Conservation (phyloP, 2,797 vertebrate genomes). For the Delichon dasypus region DNA sequence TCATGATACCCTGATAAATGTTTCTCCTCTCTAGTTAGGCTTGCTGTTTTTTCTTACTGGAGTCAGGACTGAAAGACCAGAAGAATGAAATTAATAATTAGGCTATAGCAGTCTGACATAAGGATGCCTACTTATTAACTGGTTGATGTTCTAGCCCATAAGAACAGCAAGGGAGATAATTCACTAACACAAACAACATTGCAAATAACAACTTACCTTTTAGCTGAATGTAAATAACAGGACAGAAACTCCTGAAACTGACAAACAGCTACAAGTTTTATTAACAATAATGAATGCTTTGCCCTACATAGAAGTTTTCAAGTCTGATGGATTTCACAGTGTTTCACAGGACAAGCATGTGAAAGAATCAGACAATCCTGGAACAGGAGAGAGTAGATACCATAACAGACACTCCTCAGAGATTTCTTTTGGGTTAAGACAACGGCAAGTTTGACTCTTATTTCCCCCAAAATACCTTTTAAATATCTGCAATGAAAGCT, state of each 20-base stretch:
- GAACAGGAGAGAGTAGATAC: background rate
- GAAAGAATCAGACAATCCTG: background rate
- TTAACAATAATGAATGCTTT: slow-evolving; percentile 17
- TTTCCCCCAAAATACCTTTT: background rate
- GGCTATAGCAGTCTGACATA: background rate
- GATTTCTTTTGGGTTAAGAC: background rate
- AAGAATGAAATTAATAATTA: background rate
- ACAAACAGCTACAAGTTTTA: background rate
- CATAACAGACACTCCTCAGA: background rate
- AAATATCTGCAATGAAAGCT: background rate
- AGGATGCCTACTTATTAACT: background rate
- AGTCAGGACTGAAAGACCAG: background rate
- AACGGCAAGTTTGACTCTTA: background rate
- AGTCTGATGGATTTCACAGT: background rate
- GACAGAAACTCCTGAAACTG: background rate
- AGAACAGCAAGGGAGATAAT: background rate
- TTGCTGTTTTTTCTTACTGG: background rate
- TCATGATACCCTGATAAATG: background rate
- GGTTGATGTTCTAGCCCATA: background rate
- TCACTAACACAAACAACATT: background rate
- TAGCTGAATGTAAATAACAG: slow-evolving; percentile 6
- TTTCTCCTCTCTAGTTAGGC: background rate
- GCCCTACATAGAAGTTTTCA: background rate
- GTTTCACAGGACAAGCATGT: background rate
- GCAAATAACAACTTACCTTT: slow-evolving; percentile 8